A percentile compares a stretch with the other conserved stretches of the same genome.
phyloP scores from a whole-genome alignment of 2,113 vertebrate species.

The Lophochroa leadbeateri region DNA sequence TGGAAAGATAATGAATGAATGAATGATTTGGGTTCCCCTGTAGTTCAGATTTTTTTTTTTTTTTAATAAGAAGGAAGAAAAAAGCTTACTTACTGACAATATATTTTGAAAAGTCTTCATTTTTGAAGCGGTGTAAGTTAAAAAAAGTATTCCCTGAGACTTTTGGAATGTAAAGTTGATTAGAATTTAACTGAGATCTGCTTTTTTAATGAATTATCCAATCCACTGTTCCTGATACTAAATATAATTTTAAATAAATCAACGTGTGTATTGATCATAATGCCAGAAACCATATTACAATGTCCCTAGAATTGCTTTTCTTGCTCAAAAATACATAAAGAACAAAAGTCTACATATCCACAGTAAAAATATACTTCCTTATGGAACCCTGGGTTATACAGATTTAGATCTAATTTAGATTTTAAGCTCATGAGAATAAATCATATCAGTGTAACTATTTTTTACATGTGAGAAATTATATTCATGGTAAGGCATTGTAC shows the following conservation, averaged over 20 bases:
- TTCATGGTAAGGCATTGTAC: not conserved
- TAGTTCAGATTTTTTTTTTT: not conserved
- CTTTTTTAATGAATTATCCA: not conserved
- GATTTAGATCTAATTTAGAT: not conserved
- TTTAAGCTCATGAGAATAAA: slow-evolving; percentile 2
- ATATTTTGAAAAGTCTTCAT: not conserved
- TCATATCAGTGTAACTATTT: not conserved
- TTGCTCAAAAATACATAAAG: not conserved
- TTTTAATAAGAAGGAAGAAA: not conserved
- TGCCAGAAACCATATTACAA: not conserved
- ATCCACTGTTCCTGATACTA: not conserved
- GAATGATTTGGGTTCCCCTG: not conserved
- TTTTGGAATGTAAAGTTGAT: not conserved
- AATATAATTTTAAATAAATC: not conserved
- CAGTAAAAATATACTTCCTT: not conserved
- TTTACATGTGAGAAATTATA: not conserved
- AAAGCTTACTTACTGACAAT: not conserved
- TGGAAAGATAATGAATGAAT: slow-evolving; percentile 46
- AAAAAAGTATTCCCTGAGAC: not conserved
- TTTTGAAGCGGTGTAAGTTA: not conserved
- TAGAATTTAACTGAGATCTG: not conserved
- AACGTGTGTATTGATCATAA: not conserved
- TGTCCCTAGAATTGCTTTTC: not conserved
- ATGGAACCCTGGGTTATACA: not conserved
- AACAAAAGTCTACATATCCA: not conserved